These are phyloP conservation scores for Apostichopus japonicus DNA, from an alignment of 35 echinoderm and acorn worm species.

Conservation along the genomic window DNA sequence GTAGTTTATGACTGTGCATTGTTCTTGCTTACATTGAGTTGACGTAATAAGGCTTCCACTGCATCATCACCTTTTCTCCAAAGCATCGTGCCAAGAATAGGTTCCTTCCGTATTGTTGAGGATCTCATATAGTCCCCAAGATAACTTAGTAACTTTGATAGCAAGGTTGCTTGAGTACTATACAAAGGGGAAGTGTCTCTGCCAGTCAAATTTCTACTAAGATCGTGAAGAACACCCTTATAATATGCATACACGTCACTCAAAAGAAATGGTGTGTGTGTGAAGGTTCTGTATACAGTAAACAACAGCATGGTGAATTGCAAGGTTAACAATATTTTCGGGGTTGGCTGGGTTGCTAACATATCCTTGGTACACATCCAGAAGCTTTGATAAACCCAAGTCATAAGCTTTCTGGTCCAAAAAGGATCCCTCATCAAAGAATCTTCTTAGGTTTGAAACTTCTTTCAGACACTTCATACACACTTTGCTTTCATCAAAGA, in stretches of 20 bases:
- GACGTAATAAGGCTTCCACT: background rate
- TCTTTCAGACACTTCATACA: background rate
- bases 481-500: background rate
- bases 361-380: constrained; percentile 21
- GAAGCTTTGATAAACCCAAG: background rate
- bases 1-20: background rate
- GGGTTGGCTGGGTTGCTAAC: constrained; percentile 7
- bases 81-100: background rate
- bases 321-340: background rate
- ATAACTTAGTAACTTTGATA: background rate
- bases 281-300: constrained; percentile 2
- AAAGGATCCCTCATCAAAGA: constrained; percentile 2
- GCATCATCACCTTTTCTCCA: background rate
- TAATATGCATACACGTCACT: constrained; percentile 38
- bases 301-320: constrained; percentile 37
- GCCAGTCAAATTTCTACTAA: background rate
- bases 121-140: background rate
- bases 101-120: constrained; percentile 1
- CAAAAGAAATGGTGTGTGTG: background rate
- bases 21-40: background rate
- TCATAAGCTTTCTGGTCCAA: background rate
- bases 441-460: background rate
- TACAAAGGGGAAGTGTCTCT: constrained; percentile 6
- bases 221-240: background rate
- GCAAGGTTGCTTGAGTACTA: constrained; percentile 11